Evolutionary conservation across 2,888 invertebrate species (phyloP).

Genomic region (Dolichopus griseipennis): DNA sequence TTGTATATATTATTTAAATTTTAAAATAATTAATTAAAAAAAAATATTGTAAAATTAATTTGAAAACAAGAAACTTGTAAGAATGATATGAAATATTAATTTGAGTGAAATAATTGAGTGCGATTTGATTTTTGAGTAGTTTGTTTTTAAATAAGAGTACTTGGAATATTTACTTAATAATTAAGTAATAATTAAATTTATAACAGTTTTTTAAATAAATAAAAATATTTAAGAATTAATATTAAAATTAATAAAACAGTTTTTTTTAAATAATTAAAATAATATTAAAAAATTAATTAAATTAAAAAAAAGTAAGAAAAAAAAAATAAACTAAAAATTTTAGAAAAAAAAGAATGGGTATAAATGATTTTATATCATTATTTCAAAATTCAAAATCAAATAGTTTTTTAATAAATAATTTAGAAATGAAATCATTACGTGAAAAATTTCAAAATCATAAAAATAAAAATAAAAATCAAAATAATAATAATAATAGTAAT

Average conservation of each 20-base stretch:
- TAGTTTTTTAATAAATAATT: conserved; percentile 14
- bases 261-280: neutral
- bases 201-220: too few relatives aligned
- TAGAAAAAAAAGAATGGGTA: conserved; percentile 33
- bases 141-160: too few relatives aligned
- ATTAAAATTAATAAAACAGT: neutral
- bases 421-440: neutral
- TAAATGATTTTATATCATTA: conserved; percentile 42
- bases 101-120: conserved; percentile 1
- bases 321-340: neutral
- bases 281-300: neutral
- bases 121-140: too few relatives aligned
- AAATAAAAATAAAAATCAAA: neutral
- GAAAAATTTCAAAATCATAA: neutral
- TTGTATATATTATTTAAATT: too few relatives aligned
- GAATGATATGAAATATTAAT: neutral
- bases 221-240: neutral
- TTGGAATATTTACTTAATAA: too few relatives aligned
- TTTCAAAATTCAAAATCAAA: conserved; percentile 40
- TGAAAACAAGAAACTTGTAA: too few relatives aligned
- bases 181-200: too few relatives aligned
- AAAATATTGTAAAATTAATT: too few relatives aligned
- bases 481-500: neutral
- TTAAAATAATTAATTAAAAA: too few relatives aligned
- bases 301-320: neutral